phyloP scores from a whole-genome alignment of 2,797 vertebrate genomes.

The Varecia variegata region DNA sequence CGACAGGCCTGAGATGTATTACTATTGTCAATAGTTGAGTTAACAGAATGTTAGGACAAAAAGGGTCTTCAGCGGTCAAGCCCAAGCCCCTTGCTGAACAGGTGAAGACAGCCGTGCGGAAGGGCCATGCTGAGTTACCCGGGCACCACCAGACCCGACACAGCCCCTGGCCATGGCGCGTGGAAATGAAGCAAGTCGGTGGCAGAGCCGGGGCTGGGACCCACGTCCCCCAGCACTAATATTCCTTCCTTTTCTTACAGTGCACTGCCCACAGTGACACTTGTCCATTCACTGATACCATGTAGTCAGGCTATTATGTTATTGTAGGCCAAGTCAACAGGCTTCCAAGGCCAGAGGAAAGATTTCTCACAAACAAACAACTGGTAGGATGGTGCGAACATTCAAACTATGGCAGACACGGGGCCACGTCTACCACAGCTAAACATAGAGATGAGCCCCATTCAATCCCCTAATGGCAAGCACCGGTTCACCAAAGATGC shows the following conservation, averaged over 20 bases:
- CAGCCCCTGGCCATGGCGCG: background rate
- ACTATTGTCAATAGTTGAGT: background rate
- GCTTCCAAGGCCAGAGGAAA: background rate
- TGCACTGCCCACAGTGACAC: accelerated
- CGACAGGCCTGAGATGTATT: background rate
- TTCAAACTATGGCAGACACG: background rate
- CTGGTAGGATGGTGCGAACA: background rate
- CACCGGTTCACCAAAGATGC: background rate
- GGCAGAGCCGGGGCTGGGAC: background rate
- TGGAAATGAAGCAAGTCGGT: background rate
- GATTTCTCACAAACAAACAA: background rate
- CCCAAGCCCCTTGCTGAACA: background rate
- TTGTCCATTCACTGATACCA: background rate
- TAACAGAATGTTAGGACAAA: background rate
- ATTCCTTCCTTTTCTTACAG: background rate
- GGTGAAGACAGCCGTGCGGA: background rate
- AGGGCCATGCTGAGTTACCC: background rate
- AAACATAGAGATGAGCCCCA: background rate
- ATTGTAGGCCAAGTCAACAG: background rate
- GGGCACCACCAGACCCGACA: accelerated
- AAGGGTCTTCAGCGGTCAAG: background rate
- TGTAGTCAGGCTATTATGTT: accelerated
- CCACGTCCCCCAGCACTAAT: background rate
- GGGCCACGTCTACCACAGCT: background rate
- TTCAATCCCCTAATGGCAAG: background rate